Evolutionary conservation across 2,888 invertebrate genomes (phyloP).

Genomic region (Antitype chi): DNA sequence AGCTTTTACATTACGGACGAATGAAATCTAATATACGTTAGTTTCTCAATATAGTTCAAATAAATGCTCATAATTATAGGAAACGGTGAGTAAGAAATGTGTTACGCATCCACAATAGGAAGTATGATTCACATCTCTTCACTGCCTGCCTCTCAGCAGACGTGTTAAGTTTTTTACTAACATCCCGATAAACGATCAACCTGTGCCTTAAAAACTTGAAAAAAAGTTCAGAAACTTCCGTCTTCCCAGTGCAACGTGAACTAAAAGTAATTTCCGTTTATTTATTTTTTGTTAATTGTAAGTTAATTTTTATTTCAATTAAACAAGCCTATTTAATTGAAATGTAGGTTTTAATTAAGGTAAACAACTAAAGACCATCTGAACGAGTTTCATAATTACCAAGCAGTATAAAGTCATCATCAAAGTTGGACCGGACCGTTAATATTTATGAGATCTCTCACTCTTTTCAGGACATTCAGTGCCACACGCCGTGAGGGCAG

Average conservation of each 20-base stretch:
- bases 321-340: conserved; percentile 8
- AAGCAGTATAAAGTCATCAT: not conserved
- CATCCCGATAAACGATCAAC: not conserved
- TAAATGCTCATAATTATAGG: conserved; percentile 71
- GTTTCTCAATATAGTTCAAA: conserved; percentile 47
- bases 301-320: conserved; percentile 20
- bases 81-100: conserved; percentile 76
- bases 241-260: conserved; percentile 3
- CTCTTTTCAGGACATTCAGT: conserved; percentile 79
- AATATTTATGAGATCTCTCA: conserved; percentile 2
- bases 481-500: conserved; percentile 71
- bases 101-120: conserved; percentile 77
- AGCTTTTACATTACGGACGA: not conserved
- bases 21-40: conserved; percentile 32
- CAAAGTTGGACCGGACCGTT: not conserved
- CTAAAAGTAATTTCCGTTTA: conserved; percentile 24
- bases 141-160: conserved; percentile 56
- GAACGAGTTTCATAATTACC: conserved; percentile 21
- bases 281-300: not conserved
- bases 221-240: not conserved
- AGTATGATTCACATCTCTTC: conserved; percentile 73
- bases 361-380: not conserved
- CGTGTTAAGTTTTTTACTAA: conserved; percentile 31
- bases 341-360: conserved; percentile 22
- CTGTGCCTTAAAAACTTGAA: not conserved